These are phyloP conservation scores for Diaphora mendica DNA, from an alignment of 2,888 invertebrate species.

Conservation along the genomic window DNA sequence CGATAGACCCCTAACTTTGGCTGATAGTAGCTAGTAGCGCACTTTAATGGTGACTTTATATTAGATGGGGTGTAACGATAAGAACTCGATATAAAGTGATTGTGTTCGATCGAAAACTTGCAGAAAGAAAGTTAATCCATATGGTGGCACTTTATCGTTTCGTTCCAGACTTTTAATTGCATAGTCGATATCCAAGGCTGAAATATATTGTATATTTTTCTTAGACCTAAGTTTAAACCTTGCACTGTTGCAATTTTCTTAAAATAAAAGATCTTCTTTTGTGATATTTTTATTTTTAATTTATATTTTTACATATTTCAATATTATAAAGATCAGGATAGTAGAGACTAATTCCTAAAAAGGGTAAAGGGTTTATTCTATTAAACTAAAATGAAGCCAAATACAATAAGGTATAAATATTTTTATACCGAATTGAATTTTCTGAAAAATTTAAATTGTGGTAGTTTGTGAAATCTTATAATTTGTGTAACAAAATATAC, in stretches of 20 bases:
- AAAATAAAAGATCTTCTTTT: background rate
- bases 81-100: slow-evolving; percentile 50
- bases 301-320: background rate
- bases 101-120: slow-evolving; percentile 20
- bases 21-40: slow-evolving; percentile 44
- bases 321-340: background rate
- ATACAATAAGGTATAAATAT: background rate
- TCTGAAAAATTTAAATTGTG: background rate
- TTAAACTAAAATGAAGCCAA: background rate
- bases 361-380: no score
- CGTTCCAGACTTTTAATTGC: slow-evolving; percentile 39
- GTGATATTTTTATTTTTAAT: background rate
- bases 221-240: background rate
- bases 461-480: background rate
- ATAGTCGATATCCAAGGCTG: background rate
- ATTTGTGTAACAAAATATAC: background rate
- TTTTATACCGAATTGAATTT: background rate
- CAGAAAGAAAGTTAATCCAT: slow-evolving; percentile 21
- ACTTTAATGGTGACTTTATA: slow-evolving; percentile 47
- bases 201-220: background rate
- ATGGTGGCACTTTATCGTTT: slow-evolving; percentile 24
- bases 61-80: slow-evolving; percentile 41
- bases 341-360: no score
- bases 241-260: background rate
- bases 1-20: slow-evolving; percentile 56